A percentile compares a stretch with the other conserved stretches of the same genome.
Evolutionary conservation across 2,888 invertebrate genomes (phyloP).

Genomic region (Pemphredon lugubris): DNA sequence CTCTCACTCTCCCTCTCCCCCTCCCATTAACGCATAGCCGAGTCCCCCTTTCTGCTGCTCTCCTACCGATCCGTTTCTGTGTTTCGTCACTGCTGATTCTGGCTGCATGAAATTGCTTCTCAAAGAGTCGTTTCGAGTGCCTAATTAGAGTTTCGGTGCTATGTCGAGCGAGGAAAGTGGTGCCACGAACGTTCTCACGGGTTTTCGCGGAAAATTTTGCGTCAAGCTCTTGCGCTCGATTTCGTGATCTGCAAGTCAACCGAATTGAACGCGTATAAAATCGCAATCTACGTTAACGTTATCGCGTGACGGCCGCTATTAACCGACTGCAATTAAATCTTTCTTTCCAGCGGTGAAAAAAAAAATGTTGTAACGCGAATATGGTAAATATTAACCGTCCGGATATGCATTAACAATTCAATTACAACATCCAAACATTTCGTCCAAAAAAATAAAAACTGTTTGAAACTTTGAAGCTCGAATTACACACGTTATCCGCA

Average conservation of each 20-base stretch:
- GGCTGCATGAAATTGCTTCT: constrained; percentile 68
- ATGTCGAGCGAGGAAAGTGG: constrained; percentile 25
- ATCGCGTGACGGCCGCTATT: too few relatives aligned
- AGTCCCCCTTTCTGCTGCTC: not conserved
- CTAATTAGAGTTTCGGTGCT: constrained; percentile 49
- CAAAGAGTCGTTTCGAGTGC: constrained; percentile 57
- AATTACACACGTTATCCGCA: too few relatives aligned
- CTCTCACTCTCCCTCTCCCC: constrained; percentile 8
- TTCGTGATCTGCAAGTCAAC: constrained; percentile 25
- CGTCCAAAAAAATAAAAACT: too few relatives aligned
- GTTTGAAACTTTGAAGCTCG: too few relatives aligned
- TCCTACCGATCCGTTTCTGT: constrained; percentile 12
- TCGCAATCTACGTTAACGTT: constrained; percentile 1
- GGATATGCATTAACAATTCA: too few relatives aligned
- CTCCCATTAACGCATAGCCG: too few relatives aligned
- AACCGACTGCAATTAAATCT: too few relatives aligned
- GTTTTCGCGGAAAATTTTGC: too few relatives aligned
- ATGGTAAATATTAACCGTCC: too few relatives aligned
- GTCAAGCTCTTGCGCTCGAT: not conserved
- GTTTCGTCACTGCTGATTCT: constrained; percentile 56
- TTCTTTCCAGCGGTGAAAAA: too few relatives aligned
- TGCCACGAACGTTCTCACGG: not conserved
- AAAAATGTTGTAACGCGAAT: too few relatives aligned
- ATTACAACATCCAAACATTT: too few relatives aligned
- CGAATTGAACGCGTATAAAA: constrained; percentile 7